Evolutionary conservation across 1,140 invertebrate genomes (phyloP).

Genomic region (Achatina immaculata): DNA sequence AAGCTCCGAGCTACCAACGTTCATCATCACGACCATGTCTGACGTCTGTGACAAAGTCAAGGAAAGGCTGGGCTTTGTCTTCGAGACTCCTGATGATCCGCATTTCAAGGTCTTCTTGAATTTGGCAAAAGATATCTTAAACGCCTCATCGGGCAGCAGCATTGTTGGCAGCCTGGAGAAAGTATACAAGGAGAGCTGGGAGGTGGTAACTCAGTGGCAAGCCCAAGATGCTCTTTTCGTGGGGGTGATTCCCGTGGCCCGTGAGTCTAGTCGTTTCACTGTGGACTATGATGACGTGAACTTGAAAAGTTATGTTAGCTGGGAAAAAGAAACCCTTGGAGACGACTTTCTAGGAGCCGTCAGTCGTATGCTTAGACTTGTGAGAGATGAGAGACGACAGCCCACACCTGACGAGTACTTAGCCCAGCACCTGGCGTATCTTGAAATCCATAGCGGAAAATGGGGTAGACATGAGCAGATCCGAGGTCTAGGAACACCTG

Average conservation of each 20-base stretch:
- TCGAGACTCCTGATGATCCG: slow-evolving; percentile 13
- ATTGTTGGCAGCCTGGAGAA: slow-evolving; percentile 39
- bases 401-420: slow-evolving; percentile 51
- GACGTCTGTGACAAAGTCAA: slow-evolving; percentile 18
- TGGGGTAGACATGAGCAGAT: slow-evolving; percentile 30
- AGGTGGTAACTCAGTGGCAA: slow-evolving; percentile 41
- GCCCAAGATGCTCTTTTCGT: slow-evolving; percentile 44
- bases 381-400: slow-evolving; percentile 49
- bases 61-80: slow-evolving; percentile 34
- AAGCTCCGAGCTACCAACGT: slow-evolving; percentile 39
- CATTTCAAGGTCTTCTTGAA: slow-evolving; percentile 32
- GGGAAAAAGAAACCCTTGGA: slow-evolving; percentile 42
- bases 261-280: neutral
- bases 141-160: slow-evolving; percentile 25
- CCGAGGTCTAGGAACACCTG: slow-evolving; percentile 50
- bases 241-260: slow-evolving; percentile 44
- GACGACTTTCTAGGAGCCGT: slow-evolving; percentile 42
- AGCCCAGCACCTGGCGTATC: slow-evolving; percentile 51
- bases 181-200: slow-evolving; percentile 30
- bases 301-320: slow-evolving; percentile 42
- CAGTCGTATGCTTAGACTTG: slow-evolving; percentile 36
- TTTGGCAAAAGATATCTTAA: slow-evolving; percentile 33
- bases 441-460: slow-evolving; percentile 42
- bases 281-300: slow-evolving; percentile 38
- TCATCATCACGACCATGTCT: slow-evolving; percentile 6